A percentile compares a stretch with the other conserved stretches of the same genome.
Conservation (phyloP, 2,113 vertebrate genomes). For the Atherinomorus stipes region DNA sequence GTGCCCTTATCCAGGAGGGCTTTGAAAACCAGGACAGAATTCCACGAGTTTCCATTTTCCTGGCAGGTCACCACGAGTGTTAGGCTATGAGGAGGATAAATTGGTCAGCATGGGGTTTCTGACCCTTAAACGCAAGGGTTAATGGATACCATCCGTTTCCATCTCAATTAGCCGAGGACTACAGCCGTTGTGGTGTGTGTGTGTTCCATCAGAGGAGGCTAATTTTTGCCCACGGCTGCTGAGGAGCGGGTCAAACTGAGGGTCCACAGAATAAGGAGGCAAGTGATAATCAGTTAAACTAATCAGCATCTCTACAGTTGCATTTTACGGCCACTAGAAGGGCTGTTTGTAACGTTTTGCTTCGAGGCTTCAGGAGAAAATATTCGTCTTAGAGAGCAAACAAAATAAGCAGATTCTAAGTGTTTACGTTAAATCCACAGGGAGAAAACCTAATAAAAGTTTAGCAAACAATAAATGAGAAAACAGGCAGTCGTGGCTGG, state of each 20-base stretch:
- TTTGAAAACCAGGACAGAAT: conserved; percentile 62
- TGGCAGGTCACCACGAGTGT: conserved; percentile 58
- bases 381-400: conserved; percentile 22
- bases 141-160: conserved; percentile 70
- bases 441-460: conserved; percentile 56
- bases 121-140: conserved; percentile 58
- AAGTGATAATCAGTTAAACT: conserved; percentile 61
- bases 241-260: conserved; percentile 51
- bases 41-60: conserved; percentile 55
- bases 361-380: conserved; percentile 30
- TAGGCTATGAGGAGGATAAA: conserved; percentile 45
- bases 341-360: conserved; percentile 7
- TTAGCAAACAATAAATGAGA: conserved; percentile 3
- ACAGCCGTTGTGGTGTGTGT: conserved; percentile 18
- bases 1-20: conserved; percentile 23
- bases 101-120: conserved; percentile 59
- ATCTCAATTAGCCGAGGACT: conserved; percentile 45
- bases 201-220: conserved; percentile 41
- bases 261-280: conserved; percentile 44
- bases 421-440: conserved; percentile 49
- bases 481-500: conserved; percentile 26
- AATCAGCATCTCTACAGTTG: conserved; percentile 30
- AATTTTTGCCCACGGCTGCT: conserved; percentile 54
- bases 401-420: conserved; percentile 37
- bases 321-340: background rate